Percentiles rank a stretch among this genome's conserved stretches.
phyloP scores from a whole-genome alignment of 2,888 invertebrate genomes.

The Lasioglossum villosulum region DNA sequence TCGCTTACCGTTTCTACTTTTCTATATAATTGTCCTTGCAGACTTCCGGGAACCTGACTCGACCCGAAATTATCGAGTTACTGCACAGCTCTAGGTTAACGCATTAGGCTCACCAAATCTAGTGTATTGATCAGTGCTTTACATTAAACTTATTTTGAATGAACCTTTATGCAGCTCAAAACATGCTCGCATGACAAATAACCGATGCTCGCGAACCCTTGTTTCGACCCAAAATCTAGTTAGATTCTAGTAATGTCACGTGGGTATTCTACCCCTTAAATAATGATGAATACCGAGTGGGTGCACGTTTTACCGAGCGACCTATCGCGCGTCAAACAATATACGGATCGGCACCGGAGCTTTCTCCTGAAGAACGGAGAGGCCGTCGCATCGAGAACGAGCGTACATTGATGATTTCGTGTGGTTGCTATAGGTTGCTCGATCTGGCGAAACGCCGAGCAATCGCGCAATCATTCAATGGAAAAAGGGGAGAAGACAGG shows the following conservation, averaged over 20 bases:
- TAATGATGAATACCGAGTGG: neutral
- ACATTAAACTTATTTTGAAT: no score
- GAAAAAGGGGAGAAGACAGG: conserved; percentile 18
- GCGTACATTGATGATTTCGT: conserved; percentile 40
- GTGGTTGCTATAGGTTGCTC: conserved; percentile 10
- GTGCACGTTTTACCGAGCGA: neutral
- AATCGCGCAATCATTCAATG: conserved; percentile 40
- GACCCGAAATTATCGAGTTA: neutral
- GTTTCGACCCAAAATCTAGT: no score
- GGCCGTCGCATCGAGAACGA: conserved; percentile 10
- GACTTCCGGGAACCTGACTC: neutral
- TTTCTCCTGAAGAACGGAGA: conserved; percentile 13
- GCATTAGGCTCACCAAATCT: no score
- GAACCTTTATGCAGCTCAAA: no score
- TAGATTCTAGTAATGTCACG: no score
- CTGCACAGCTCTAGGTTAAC: neutral
- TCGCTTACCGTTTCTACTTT: neutral
- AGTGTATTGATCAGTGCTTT: no score
- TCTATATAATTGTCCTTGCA: neutral
- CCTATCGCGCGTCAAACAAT: neutral
- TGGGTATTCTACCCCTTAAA: no score
- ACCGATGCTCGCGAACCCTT: no score
- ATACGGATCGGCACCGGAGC: neutral
- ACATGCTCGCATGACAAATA: no score
- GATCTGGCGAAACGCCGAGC: conserved; percentile 57